Evolutionary conservation across 2,113 vertebrate genomes (phyloP), one percentile per base, ranked within the genome.

Genomic region (Pterocles orientalis): DNA sequence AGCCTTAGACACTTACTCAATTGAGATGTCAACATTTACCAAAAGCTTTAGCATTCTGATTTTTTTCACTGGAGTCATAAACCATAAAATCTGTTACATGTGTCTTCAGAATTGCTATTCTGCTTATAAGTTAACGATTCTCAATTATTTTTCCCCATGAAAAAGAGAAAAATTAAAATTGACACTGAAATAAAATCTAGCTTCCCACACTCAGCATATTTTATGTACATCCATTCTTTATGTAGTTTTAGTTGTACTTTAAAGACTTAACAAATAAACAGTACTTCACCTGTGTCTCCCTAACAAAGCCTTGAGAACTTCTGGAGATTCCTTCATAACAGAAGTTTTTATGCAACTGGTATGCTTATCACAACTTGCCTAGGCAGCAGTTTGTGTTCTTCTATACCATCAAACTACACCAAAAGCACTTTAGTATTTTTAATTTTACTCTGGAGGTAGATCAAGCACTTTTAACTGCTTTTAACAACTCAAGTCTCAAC

Each of bases 401-500:
- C 70, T 57, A 12, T 18, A 73, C 45, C 3, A 28, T 58, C 51
- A 64, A 93, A 81, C 34, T 91, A 86, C 58, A 92, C 92, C 43
- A 92, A 91, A 89, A 80, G 76, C 58, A 88, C 36, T 92, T 80
- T 1, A 72, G 81, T 18, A 57, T 95, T 94, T 93, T 81, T 77
- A 73, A 93, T 92, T 90, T 82, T 54, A 83, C 62, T 84, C 88
- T 72, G 77, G 65, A 95, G 90, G 95, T 47, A 94, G 90, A 96
- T 81, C 39, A 93, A 78, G 82, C 45, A 82, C 54, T 93, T 95
- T 48, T 77, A 96, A 95, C 93, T 91, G 41, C 70, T 96, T 94
- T 85, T 77, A 94, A 64, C 65, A 75, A 90, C 19, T 95, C 97
- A 96, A 92, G 97, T 90, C 69, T 84, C 43, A 83, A 94, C 94